These are phyloP conservation scores for Ostrea edulis DNA, from an alignment of 1,140 invertebrate genomes.

Conservation along the genomic window DNA sequence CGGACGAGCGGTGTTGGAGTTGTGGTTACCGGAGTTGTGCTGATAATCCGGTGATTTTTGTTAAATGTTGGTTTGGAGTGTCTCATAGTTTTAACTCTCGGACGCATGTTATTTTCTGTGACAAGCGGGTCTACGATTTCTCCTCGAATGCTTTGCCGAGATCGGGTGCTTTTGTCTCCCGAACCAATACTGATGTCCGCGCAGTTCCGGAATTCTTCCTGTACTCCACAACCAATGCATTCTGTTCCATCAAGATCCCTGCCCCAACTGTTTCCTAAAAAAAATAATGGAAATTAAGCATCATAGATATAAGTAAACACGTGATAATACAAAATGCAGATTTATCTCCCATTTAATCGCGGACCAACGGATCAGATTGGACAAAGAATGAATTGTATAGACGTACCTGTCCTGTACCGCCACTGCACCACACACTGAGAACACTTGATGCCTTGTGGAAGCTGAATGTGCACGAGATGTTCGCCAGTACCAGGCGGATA, in stretches of 20 bases:
- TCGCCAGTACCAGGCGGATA: constrained; percentile 49
- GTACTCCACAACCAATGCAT: constrained; percentile 55
- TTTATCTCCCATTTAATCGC: background rate
- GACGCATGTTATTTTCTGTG: constrained; percentile 10
- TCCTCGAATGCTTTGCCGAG: background rate
- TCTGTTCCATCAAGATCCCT: constrained; percentile 9
- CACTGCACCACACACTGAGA: constrained; percentile 93
- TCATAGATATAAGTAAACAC: background rate
- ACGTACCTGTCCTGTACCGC: constrained; percentile 91
- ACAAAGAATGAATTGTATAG: background rate
- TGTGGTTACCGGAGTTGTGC: background rate
- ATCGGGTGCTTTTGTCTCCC: background rate
- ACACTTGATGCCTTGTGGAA: constrained; percentile 91
- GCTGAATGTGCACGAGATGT: constrained; percentile 60
- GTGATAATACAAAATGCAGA: background rate
- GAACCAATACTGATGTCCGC: constrained; percentile 54
- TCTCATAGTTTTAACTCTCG: background rate
- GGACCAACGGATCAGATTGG: too few relatives aligned
- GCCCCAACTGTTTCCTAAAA: constrained; percentile 57
- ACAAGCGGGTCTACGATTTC: background rate
- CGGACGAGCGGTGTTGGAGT: background rate
- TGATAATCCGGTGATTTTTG: background rate
- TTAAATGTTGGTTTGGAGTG: background rate
- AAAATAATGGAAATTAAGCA: background rate
- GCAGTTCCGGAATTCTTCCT: constrained; percentile 57